Evolutionary conservation across 2,888 invertebrate genomes (phyloP).

Genomic region (Trichogramma evanescens): DNA sequence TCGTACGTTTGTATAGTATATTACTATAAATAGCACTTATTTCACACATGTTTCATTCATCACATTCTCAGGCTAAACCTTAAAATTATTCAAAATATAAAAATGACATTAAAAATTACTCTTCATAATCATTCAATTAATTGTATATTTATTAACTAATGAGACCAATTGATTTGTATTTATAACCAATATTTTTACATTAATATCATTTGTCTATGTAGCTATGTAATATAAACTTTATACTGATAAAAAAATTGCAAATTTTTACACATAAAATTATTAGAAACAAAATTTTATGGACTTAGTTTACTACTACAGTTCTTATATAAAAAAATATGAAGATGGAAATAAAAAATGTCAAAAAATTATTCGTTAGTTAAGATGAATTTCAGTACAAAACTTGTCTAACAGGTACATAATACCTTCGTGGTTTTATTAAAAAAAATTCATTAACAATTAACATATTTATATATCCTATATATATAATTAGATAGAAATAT

Average conservation of each 20-base stretch:
- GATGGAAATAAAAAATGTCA: neutral
- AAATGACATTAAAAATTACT: neutral
- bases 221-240: conserved; percentile 9
- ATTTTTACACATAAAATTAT: conserved; percentile 12
- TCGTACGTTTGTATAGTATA: too few relatives aligned
- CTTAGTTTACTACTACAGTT: neutral
- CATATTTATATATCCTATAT: neutral
- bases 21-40: neutral
- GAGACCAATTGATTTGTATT: conserved; percentile 21
- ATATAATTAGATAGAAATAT: neutral
- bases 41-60: conserved; percentile 8
- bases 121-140: neutral
- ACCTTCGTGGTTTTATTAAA: conserved; percentile 5
- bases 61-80: neutral
- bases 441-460: conserved; percentile 3
- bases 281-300: conserved; percentile 9
- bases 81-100: neutral
- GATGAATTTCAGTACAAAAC: conserved; percentile 13
- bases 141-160: conserved; percentile 12
- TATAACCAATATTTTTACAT: conserved; percentile 15
- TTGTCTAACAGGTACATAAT: conserved; percentile 7
- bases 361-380: conserved; percentile 3
- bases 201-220: conserved; percentile 17
- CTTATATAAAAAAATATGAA: conserved; percentile 7
- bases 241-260: conserved; percentile 12